These are phyloP conservation scores for Hemithea aestivaria DNA, from an alignment of 2,888 invertebrate species.

Conservation along the genomic window DNA sequence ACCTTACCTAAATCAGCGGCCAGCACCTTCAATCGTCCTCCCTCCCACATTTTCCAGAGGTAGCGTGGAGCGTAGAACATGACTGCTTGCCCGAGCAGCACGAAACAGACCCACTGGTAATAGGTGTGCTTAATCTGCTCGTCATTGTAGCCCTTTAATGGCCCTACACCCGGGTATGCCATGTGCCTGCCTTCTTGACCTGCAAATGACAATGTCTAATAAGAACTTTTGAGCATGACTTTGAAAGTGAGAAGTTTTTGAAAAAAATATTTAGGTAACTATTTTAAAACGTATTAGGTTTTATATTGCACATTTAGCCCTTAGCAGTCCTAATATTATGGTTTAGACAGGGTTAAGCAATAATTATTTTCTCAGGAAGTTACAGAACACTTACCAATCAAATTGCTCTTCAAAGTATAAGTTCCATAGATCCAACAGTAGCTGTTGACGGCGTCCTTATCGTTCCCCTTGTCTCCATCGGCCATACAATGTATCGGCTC, in stretches of 20 bases:
- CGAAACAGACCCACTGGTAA: constrained; percentile 87
- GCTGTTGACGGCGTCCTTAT: constrained; percentile 83
- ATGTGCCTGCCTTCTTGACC: constrained; percentile 72
- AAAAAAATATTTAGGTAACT: no score
- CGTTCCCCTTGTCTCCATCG: constrained; percentile 58
- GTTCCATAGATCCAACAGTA: constrained; percentile 91
- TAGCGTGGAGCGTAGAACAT: constrained; percentile 85
- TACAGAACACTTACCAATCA: constrained; percentile 61
- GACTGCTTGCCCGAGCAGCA: constrained; percentile 82
- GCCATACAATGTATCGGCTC: constrained; percentile 89
- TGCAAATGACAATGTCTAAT: constrained; percentile 20
- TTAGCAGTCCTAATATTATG: no score
- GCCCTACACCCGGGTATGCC: constrained; percentile 76
- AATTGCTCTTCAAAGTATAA: constrained; percentile 76
- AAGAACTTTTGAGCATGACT: no score
- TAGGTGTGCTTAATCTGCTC: constrained; percentile 79
- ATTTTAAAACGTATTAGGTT: no score
- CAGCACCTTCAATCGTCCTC: constrained; percentile 79
- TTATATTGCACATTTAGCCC: no score
- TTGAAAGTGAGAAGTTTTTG: no score
- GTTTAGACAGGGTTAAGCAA: no score
- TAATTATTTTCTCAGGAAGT: no score
- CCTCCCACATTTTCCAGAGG: constrained; percentile 86
- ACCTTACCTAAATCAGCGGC: constrained; percentile 78
- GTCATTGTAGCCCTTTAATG: constrained; percentile 53